phyloP scores from a whole-genome alignment of 2,888 invertebrate genomes.

The Agrypnus murinus region DNA sequence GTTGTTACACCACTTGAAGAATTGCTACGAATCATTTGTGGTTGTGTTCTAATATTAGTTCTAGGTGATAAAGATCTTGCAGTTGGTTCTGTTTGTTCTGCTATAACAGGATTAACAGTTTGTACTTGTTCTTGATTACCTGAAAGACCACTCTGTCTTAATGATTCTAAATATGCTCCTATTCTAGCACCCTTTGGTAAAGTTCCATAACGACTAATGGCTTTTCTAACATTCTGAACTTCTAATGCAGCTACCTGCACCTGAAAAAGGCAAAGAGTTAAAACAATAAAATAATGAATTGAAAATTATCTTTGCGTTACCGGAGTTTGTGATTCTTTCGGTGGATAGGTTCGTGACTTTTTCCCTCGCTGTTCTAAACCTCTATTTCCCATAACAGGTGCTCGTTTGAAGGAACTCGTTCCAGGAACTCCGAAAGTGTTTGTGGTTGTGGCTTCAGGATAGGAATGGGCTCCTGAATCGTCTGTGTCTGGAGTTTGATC shows the following conservation, averaged over 20 bases:
- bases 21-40: slow-evolving; percentile 93
- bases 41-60: slow-evolving; percentile 78
- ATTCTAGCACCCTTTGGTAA: slow-evolving; percentile 97
- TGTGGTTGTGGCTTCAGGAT: slow-evolving; percentile 71
- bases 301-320: slow-evolving; percentile 18
- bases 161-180: slow-evolving; percentile 95
- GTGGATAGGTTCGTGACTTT: slow-evolving; percentile 76
- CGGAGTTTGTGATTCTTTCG: slow-evolving; percentile 70
- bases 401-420: slow-evolving; percentile 75
- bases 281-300: slow-evolving; percentile 31
- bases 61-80: slow-evolving; percentile 79
- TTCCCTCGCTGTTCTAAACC: slow-evolving; percentile 78
- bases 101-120: slow-evolving; percentile 59
- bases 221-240: slow-evolving; percentile 95
- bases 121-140: slow-evolving; percentile 67
- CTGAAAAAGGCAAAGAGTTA: slow-evolving; percentile 62
- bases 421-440: slow-evolving; percentile 70
- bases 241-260: slow-evolving; percentile 94
- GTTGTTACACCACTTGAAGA: slow-evolving; percentile 88
- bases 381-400: slow-evolving; percentile 77
- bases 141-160: slow-evolving; percentile 84
- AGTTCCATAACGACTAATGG: slow-evolving; percentile 96
- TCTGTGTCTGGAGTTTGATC: slow-evolving; percentile 85
- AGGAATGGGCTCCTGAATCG: slow-evolving; percentile 77
- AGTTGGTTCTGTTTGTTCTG: slow-evolving; percentile 68